A percentile compares a stretch with the other conserved stretches of the same genome.
These are phyloP conservation scores for Drosophila conformis DNA, from an alignment of 2,888 invertebrate species.

Conservation along the genomic window DNA sequence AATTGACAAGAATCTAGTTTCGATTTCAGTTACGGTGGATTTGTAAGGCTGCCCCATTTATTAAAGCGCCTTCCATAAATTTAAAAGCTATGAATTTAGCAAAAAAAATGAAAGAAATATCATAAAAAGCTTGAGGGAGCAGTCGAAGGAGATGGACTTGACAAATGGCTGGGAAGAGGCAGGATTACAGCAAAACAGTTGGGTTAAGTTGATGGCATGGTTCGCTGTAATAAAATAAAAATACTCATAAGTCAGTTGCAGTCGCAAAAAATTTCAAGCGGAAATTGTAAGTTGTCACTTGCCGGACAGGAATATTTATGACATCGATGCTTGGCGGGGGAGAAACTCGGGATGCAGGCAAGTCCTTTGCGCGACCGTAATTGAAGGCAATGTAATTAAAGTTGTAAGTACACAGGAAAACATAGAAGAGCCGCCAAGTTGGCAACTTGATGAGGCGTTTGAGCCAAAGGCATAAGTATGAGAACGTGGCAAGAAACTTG, in stretches of 20 bases:
- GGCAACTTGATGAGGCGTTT: constrained; percentile 10
- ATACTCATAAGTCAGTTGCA: constrained; percentile 51
- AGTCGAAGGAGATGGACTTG: constrained; percentile 13
- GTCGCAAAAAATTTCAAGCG: constrained; percentile 40
- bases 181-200: constrained; percentile 9
- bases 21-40: background rate
- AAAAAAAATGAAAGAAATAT: constrained; percentile 2
- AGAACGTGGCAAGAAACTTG: constrained; percentile 16
- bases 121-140: constrained; percentile 20
- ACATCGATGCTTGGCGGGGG: constrained; percentile 33
- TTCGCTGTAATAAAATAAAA: constrained; percentile 25
- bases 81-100: background rate
- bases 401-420: constrained; percentile 53
- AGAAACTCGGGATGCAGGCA: constrained; percentile 9
- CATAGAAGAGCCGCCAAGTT: constrained; percentile 34
- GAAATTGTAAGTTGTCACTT: constrained; percentile 67
- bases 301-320: constrained; percentile 54
- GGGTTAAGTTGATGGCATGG: constrained; percentile 22
- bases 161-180: constrained; percentile 10
- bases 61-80: background rate
- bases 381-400: constrained; percentile 67
- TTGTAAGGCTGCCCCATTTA: background rate
- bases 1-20: background rate
- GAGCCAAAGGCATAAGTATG: constrained; percentile 16
- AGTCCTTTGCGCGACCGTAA: constrained; percentile 46